Evolutionary conservation across 2,113 vertebrate genomes (phyloP), one percentile per base, ranked within the genome.

Genomic region (Ochotona curzoniae): DNA sequence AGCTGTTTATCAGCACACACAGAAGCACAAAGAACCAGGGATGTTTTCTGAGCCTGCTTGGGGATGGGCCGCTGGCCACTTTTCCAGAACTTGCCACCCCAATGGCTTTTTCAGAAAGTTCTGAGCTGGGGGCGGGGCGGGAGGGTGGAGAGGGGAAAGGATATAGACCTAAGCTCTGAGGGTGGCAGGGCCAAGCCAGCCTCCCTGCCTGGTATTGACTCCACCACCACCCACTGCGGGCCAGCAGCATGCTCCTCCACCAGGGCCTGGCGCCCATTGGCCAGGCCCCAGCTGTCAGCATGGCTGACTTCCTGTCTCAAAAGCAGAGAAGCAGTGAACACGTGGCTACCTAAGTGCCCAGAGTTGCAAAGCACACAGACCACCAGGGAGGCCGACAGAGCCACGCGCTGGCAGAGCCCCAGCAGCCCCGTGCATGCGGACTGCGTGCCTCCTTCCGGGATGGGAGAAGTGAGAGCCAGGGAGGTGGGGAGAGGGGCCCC

Each of bases 401-500:
- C 30, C 51, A 57, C 28, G 5, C 79, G 54, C n/a, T 23, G 14
- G 2, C 10, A 8, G 25, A 44, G 14, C 4, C 10, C 25, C 25
- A 5, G 0, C 2, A 47, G 21, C 44, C 17, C 51, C 54, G 8
- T 3, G 1, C 7, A 2, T 0, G 0, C 0, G 30, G 11, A 14
- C 35, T 70, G 18, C 1, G 21, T 18, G 4, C 8, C 2, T 28
- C 64, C 38, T 64, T 75, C 6, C 30, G 5, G 64, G 79, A 54
- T 28, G 54, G 83, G 67, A 15, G 90, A 75, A 87, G 20, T 12
- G 49, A 84, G 89, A 20, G 38, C 38, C 83, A 2, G 5, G 2
- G 47, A 20, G 18, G 47, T 26, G 18, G 47, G 74, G 25, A 30
- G 23, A 3, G n/a, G 21, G 20, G 17, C 21, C 18, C 6, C 44